These are phyloP conservation scores for Marronus borbonicus DNA, from an alignment of 2,888 invertebrate genomes.

Conservation along the genomic window DNA sequence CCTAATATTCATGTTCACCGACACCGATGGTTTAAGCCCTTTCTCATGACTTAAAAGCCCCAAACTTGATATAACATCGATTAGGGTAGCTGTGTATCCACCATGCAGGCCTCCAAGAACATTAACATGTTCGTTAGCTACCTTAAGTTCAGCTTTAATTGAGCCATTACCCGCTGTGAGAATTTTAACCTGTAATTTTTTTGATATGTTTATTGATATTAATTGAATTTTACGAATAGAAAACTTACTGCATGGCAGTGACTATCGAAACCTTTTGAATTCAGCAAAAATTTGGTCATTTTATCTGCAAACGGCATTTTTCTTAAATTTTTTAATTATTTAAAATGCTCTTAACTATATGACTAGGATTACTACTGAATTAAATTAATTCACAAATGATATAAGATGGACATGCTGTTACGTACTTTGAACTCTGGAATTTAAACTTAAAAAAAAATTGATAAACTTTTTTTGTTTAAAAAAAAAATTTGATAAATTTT, in stretches of 20 bases:
- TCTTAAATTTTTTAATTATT: constrained; percentile 8
- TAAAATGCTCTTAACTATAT: neutral
- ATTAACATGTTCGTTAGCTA: constrained; percentile 84
- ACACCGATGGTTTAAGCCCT: constrained; percentile 77
- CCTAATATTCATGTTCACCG: constrained; percentile 88
- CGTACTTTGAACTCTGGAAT: too few species aligned
- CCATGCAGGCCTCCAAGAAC: constrained; percentile 85
- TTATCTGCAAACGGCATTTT: constrained; percentile 28
- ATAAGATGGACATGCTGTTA: too few species aligned
- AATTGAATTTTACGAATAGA: neutral
- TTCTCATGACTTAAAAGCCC: constrained; percentile 74
- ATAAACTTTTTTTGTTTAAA: too few species aligned
- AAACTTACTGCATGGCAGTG: constrained; percentile 33
- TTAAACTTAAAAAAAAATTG: too few species aligned
- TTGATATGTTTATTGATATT: neutral
- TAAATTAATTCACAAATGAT: too few species aligned
- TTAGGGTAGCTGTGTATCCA: constrained; percentile 86
- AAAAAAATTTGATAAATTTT: too few species aligned
- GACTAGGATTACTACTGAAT: too few species aligned
- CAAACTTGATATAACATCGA: constrained; percentile 84
- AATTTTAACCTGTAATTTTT: constrained; percentile 61
- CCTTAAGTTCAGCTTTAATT: constrained; percentile 83
- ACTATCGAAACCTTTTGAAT: constrained; percentile 30
- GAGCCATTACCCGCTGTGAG: constrained; percentile 78
- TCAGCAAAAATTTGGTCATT: constrained; percentile 7